Conservation (phyloP, 2,888 invertebrate species). For the Galerucella pusilla region DNA sequence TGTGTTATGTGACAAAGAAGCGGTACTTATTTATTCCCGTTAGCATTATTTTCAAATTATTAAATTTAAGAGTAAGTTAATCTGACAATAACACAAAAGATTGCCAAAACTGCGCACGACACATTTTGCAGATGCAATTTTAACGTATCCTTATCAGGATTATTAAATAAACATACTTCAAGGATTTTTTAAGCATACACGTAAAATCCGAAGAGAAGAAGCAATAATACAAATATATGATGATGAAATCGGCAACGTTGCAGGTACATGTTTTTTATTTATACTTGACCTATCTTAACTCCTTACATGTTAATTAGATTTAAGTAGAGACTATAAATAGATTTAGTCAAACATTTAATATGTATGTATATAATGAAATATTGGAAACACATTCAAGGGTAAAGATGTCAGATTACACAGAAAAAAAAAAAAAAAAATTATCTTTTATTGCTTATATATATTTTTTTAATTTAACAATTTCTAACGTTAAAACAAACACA, state of each 20-base stretch:
- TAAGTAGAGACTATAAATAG: background rate
- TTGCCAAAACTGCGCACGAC: slow-evolving; percentile 26
- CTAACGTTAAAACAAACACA: too few relatives aligned
- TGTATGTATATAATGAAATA: background rate
- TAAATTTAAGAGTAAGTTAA: slow-evolving; percentile 14
- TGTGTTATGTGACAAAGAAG: background rate
- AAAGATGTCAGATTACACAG: background rate
- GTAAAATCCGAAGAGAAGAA: slow-evolving; percentile 18
- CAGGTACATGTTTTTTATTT: slow-evolving; percentile 16
- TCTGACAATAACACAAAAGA: slow-evolving; percentile 21
- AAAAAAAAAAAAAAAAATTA: slow-evolving; percentile 3
- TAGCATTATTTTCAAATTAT: background rate
- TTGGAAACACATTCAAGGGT: slow-evolving; percentile 2
- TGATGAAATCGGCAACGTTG: slow-evolving; percentile 13
- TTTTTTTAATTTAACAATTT: background rate
- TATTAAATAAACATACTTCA: slow-evolving; percentile 23
- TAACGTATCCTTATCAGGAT: slow-evolving; percentile 19
- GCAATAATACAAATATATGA: slow-evolving; percentile 4
- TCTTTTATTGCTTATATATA: background rate
- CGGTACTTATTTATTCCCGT: too few relatives aligned
- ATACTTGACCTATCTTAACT: slow-evolving; percentile 25
- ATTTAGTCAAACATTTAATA: background rate
- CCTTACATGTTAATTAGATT: slow-evolving; percentile 10
- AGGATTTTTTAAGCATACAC: slow-evolving; percentile 22
- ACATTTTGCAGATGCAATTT: slow-evolving; percentile 30